Conservation (phyloP, 1,140 invertebrate species). For the Aphaenogaster rudis region DNA sequence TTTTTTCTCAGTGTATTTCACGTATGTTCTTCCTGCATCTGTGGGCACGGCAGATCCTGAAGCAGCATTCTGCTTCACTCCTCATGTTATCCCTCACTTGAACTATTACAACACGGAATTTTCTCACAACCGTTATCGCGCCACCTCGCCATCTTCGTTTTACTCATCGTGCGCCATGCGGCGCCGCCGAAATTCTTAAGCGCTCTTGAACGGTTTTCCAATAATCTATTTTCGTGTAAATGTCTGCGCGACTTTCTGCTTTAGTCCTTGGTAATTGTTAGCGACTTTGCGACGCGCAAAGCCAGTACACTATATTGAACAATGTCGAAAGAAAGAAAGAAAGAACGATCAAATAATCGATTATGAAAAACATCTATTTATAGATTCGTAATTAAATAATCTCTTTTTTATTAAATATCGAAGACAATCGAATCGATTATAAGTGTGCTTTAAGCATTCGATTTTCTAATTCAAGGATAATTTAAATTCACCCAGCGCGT, state of each 20-base stretch:
- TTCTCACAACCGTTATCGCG: conserved; percentile 45
- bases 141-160: conserved; percentile 48
- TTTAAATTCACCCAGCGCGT: neutral
- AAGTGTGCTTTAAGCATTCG: neutral
- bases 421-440: neutral
- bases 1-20: neutral
- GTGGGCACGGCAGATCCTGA: neutral
- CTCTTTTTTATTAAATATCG: neutral
- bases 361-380: neutral
- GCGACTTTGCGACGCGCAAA: neutral
- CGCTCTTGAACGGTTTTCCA: conserved; percentile 60
- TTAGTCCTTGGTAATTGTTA: conserved; percentile 23
- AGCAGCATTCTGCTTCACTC: neutral
- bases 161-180: conserved; percentile 38
- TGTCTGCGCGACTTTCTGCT: conserved; percentile 41
- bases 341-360: neutral
- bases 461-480: neutral
- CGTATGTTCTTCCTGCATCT: neutral
- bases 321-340: neutral
- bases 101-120: conserved; percentile 39
- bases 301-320: neutral
- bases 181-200: conserved; percentile 62
- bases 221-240: conserved; percentile 62
- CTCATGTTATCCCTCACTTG: neutral
- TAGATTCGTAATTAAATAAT: neutral